Evolutionary conservation across 2,888 invertebrate genomes (phyloP), one percentile per base, ranked within the genome.

Genomic region (Noctua fimbriata): DNA sequence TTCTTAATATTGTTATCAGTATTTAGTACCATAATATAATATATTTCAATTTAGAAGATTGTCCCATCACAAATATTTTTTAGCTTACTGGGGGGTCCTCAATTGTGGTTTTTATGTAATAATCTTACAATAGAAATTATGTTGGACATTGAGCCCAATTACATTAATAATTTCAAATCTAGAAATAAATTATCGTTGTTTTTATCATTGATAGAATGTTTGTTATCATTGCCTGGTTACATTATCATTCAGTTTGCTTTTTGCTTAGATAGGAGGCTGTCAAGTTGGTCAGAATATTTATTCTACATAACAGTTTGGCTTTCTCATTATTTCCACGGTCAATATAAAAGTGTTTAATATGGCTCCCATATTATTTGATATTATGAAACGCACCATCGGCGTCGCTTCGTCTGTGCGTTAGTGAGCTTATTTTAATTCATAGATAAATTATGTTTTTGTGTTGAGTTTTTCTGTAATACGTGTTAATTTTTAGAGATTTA

Each of bases 301-400:
- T 44, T 63, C 28, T 36, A 63, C 21, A 21, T 18, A 70, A 24
- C 2, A 9, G 10, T 47, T 21, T 32, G 28, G 3, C 18, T 55
- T 41, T 58, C 18, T 18, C 2, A 21, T 36, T 18, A 32, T 75
- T 49, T 82, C 1, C 1, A 9, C 18, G 1, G 10, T n/a, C 18
- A 44, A 7, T 1, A n/a, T 41, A 58, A 52, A 36, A 10, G 6
- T 21, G 12, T 60, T 44, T 60, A 44, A 24, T 16, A 80, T 80
- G 58, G 3, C 58, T 44, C 2, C 49, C 24, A 44, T 32, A 52
- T 44, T 82, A 1, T 32, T 58, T 3, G 32, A n/a, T 82, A 9
- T 80, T 49, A 52, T 76, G 21, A 82, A 80, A 76, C 66, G 77
- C n/a, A 49, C 41, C 58, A 4, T 76, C 58, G 36, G 36, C 36